Base-by-base conservation (phyloP, 1,140 invertebrate genomes). In the Dreissena polymorpha region DNA sequence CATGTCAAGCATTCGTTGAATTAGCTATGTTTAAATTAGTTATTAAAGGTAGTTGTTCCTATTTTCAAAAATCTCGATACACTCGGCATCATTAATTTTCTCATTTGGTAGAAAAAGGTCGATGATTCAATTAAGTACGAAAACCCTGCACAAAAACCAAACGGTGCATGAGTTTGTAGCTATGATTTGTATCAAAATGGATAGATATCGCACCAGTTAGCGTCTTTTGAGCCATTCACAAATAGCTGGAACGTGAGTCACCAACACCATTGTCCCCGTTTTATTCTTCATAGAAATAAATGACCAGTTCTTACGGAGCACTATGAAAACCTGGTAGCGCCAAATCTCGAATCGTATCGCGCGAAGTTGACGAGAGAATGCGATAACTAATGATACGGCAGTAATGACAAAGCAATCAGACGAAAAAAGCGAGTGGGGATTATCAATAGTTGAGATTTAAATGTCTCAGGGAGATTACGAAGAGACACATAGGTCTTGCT, bases 351-450 rank as follows among this genome's bases (percentile, higher is more conserved):
- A 74, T 21, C 25, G 63, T 73, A 82, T 82, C 79, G 70, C 63
- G 79, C 64, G 79, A 82, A 73, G 55, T 82, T 74, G 79, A 67
- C 79, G 60, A 80, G 79, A 74, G 60, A 51, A 67, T 27, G 79
- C 53, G 79, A 82, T 82, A 82, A 82, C 68, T 82, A 72, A n/a
- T 67, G 79, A 74, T 82, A 73, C 53, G n/a, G 69, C 8, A 64
- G 74, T 82, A 82, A 82, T 82, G 60, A 70, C 60, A 29, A 16
- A 29, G 25, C 68, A 82, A 82, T 82, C 70, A 64, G 57, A 69
- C 49, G 25, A 73, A 55, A 21, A 49, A 70, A 80, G 57, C 65
- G 53, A 39, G 18, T 18, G 49, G 23, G 29, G 69, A 80, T 80
- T 80, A 72, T 55, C 76, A 55, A 10, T 29, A 25, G 21, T 60